Evolutionary conservation across 2,113 vertebrate species (phyloP).

Genomic region (Eulacestoma nigropectus): DNA sequence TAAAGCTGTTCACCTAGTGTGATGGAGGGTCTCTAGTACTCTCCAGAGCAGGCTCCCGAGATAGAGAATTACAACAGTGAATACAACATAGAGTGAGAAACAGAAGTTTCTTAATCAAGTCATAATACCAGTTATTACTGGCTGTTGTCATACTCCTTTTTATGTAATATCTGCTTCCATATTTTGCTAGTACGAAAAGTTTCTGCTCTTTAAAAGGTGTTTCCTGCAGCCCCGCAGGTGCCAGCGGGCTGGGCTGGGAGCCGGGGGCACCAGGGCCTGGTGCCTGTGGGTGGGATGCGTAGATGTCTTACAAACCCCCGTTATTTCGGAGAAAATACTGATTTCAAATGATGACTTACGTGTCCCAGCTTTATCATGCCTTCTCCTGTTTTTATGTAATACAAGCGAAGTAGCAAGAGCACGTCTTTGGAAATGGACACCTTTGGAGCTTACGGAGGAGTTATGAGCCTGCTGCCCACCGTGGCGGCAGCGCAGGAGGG

Average conservation of each 20-base stretch:
- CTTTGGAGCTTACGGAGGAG: rapidly evolving
- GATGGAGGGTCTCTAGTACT: neutral
- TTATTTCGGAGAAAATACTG: neutral
- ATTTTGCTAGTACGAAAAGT: neutral
- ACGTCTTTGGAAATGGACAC: neutral
- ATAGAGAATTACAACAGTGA: rapidly evolving
- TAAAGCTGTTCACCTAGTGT: neutral
- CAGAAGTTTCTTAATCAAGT: neutral
- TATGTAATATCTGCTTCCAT: neutral
- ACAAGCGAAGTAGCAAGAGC: neutral
- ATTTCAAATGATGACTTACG: neutral
- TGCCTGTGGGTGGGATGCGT: rapidly evolving
- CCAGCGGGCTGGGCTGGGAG: rapidly evolving
- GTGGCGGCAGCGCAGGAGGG: rapidly evolving
- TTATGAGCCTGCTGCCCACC: rapidly evolving
- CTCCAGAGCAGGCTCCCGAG: neutral
- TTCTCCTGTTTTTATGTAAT: neutral
- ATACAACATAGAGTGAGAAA: neutral
- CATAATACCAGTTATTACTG: neutral
- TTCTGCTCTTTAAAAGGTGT: neutral
- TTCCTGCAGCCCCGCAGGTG: neutral
- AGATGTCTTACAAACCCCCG: rapidly evolving
- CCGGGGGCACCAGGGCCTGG: rapidly evolving
- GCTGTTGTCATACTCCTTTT: neutral
- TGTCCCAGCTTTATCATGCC: neutral